A percentile compares a stretch with the other conserved stretches of the same genome.
phyloP scores from a whole-genome alignment of 2,113 vertebrate species.

The Vireo altiloquus region DNA sequence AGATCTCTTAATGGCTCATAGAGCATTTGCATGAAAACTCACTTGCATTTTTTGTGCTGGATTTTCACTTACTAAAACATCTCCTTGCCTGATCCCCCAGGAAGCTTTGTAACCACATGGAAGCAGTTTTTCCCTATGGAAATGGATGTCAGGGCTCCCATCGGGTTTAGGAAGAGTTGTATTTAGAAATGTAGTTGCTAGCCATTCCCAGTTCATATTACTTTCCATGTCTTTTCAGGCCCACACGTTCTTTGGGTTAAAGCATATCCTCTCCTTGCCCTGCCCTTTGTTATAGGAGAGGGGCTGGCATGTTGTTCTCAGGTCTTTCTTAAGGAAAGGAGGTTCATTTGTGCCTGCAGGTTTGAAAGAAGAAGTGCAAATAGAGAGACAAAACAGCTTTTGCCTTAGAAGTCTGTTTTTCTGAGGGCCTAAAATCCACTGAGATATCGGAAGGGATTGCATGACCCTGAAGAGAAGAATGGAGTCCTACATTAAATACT shows the following conservation, averaged over 20 bases:
- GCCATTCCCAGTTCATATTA: rapidly evolving
- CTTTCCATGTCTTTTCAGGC: not conserved
- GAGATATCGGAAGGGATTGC: not conserved
- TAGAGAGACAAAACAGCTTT: not conserved
- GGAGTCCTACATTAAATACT: not conserved
- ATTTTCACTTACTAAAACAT: not conserved
- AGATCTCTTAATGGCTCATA: not conserved
- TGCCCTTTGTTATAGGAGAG: not conserved
- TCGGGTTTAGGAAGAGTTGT: not conserved
- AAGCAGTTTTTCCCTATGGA: not conserved
- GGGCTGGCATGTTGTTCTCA: not conserved
- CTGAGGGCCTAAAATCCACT: not conserved
- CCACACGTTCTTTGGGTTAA: not conserved
- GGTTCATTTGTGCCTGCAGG: not conserved
- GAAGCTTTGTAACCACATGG: not conserved
- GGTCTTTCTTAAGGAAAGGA: not conserved
- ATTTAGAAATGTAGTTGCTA: not conserved
- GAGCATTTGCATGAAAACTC: not conserved
- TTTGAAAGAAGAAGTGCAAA: not conserved
- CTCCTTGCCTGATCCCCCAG: not conserved
- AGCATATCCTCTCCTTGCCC: not conserved
- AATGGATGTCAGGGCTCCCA: not conserved
- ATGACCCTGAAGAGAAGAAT: not conserved
- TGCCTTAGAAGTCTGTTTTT: not conserved
- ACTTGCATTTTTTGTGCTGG: not conserved